phyloP scores from a whole-genome alignment of 2,113 vertebrate genomes.

The Chrysemys picta region DNA sequence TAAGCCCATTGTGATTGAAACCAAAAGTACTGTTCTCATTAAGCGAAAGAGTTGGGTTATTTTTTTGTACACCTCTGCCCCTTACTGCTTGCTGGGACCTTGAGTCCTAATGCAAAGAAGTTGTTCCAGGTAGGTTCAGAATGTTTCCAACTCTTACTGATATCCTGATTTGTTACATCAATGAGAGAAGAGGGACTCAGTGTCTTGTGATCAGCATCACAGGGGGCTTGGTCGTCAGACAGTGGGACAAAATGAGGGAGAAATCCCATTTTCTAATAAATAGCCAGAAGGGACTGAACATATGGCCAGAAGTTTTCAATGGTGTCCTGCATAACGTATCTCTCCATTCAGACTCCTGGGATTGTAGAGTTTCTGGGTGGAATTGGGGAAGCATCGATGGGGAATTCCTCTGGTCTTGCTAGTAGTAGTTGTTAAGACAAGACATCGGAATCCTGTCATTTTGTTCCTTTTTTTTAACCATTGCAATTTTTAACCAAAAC shows the following conservation, averaged over 20 bases:
- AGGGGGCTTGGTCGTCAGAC: background rate
- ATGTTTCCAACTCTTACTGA: background rate
- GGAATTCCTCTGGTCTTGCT: rapidly evolving
- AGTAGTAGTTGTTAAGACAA: rapidly evolving
- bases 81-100: background rate
- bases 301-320: background rate
- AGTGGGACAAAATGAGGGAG: background rate
- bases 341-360: background rate
- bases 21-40: background rate
- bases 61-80: background rate
- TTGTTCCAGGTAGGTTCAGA: background rate
- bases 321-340: background rate
- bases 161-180: background rate
- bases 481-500: background rate
- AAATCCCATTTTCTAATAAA: background rate
- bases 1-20: background rate
- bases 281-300: background rate
- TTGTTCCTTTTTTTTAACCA: rapidly evolving
- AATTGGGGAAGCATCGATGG: rapidly evolving
- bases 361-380: background rate
- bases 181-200: background rate
- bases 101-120: background rate
- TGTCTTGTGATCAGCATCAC: background rate
- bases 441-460: background rate
- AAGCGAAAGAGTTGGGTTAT: background rate